phyloP scores from a whole-genome alignment of 2,888 invertebrate species.

The Drosophila testacea region DNA sequence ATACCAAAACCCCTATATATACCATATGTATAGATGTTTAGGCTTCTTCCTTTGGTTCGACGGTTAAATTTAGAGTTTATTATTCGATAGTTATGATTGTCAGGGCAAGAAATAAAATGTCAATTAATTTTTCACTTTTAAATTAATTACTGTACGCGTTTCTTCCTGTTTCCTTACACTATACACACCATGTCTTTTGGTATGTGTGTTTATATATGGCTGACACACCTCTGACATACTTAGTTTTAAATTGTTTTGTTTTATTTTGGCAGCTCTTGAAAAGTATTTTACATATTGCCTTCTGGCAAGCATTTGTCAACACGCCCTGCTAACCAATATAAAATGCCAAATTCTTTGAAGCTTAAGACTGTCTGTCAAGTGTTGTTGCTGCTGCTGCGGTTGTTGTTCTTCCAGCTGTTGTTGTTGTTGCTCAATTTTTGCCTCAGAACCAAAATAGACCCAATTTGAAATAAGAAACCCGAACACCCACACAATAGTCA shows the following conservation, averaged over 20 bases:
- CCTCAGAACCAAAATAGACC: conserved; percentile 31
- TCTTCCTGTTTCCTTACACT: neutral
- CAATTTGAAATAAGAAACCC: conserved; percentile 18
- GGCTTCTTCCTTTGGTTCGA: too few species aligned
- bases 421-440: conserved; percentile 6
- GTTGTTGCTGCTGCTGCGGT: conserved; percentile 7
- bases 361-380: conserved; percentile 18
- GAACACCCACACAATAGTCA: conserved; percentile 56
- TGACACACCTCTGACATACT: conserved; percentile 23
- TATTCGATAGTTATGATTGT: too few species aligned
- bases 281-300: conserved; percentile 44
- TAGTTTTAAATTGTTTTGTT: conserved; percentile 6
- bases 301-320: conserved; percentile 65
- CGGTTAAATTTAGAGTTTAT: too few species aligned
- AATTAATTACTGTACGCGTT: neutral
- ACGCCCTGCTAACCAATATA: conserved; percentile 34
- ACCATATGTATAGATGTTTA: too few species aligned
- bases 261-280: conserved; percentile 45
- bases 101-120: neutral
- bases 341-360: conserved; percentile 19
- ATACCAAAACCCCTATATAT: too few species aligned
- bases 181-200: neutral
- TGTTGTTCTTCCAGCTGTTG: conserved; percentile 1
- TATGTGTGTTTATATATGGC: neutral
- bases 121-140: neutral